These are phyloP conservation scores for Pempheris klunzingeri DNA, from an alignment of 2,797 vertebrate species.

Conservation along the genomic window DNA sequence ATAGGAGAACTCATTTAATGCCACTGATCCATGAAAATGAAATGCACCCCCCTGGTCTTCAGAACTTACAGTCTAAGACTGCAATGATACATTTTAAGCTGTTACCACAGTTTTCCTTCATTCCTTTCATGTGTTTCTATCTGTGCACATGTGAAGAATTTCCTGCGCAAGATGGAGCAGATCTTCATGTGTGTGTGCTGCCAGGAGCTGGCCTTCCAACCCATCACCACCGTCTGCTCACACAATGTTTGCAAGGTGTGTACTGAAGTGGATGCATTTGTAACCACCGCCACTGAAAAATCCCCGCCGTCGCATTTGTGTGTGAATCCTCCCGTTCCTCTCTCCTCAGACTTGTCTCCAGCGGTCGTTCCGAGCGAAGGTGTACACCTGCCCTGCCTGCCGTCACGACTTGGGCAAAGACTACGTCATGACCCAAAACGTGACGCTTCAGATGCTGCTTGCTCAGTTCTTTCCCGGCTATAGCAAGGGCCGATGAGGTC, in stretches of 20 bases:
- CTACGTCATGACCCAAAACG: conserved; percentile 95
- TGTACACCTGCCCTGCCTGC: conserved; percentile 97
- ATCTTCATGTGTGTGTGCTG: conserved; percentile 99
- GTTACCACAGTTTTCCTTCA: background rate
- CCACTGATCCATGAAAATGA: conserved; percentile 3
- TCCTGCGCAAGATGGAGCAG: conserved; percentile 97
- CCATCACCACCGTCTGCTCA: conserved; percentile 95
- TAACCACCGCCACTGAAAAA: background rate
- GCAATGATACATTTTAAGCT: background rate
- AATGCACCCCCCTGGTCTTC: background rate
- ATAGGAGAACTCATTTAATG: background rate
- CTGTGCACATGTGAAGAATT: conserved; percentile 86
- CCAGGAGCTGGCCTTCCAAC: conserved; percentile 97
- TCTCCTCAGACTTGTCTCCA: conserved; percentile 92
- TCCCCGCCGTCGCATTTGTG: background rate
- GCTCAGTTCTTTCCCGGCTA: conserved; percentile 99
- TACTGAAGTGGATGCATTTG: background rate
- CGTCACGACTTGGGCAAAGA: conserved; percentile 96
- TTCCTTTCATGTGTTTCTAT: conserved; percentile 6
- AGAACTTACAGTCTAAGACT: background rate
- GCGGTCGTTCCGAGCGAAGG: conserved; percentile 96
- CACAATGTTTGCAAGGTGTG: conserved; percentile 99
- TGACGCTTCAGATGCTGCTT: conserved; percentile 94
- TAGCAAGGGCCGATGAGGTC: conserved; percentile 98
- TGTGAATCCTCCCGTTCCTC: background rate